Base-by-base conservation (phyloP, 1,140 invertebrate species). In the Drosophila tsacasi region DNA sequence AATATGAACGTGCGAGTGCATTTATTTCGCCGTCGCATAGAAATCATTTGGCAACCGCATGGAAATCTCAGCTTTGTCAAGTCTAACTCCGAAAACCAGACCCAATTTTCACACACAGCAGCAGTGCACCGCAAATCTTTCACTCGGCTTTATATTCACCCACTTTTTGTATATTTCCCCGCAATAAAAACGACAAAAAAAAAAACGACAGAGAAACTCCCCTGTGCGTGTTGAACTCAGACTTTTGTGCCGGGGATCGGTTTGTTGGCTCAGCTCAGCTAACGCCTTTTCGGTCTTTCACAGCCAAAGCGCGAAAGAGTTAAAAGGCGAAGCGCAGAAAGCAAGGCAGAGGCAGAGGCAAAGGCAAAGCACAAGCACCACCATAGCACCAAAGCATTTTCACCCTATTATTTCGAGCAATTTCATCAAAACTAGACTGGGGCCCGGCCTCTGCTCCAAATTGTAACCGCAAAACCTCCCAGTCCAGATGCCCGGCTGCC, bases 371-470 rank as follows among this genome's bases (percentile, higher is more conserved):
- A 47, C 21, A 2, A 61, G 37, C 21, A 63, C 32, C 25, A 47
- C 52, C 60, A 64, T 17, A 54, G 58, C 60, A 65, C 64, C 71
- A 61, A 77, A 81, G 81, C 85, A 90, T 89, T 89, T 89, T 84
- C 84, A 89, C 84, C 84, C 84, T 89, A 89, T 89, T 89, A 89
- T 89, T 89, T 89, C 85, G 52, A 90, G 85, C 84, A 89, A 89
- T 89, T 89, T 90, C 85, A 81, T 90, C 84, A 90, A 90, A 89
- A 89, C 77, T 85, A 90, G 84, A 89, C 66, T 47, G 64, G 68
- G 73, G 66, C 72, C 71, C 75, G 72, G 81, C 68, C 78, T 61
- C 77, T 81, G 81, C 75, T 90, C 81, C 64, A 75, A 90, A 90
- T 89, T 79, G 85, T 90, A 81, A 90, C 84, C 84, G 75, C 84